A percentile compares a stretch with the other conserved stretches of the same genome.
phyloP scores from a whole-genome alignment of 1,140 invertebrate species.

The Drosophila neocordata region DNA sequence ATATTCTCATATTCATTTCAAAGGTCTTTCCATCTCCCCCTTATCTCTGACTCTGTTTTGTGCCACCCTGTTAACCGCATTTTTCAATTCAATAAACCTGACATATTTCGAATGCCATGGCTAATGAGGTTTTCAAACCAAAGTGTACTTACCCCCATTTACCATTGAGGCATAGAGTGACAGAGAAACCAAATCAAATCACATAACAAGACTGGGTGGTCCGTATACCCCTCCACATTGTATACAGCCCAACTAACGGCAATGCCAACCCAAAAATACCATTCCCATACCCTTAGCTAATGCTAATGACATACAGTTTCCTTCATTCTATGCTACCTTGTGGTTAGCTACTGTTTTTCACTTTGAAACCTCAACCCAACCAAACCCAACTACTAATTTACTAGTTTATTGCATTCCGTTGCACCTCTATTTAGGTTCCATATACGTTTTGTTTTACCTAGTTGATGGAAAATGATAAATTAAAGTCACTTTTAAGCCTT shows the following conservation, averaged over 20 bases:
- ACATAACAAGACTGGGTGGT: constrained; percentile 65
- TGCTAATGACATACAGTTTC: constrained; percentile 73
- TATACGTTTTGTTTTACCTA: background rate
- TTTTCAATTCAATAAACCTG: constrained; percentile 36
- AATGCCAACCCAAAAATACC: constrained; percentile 5
- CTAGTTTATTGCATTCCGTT: constrained; percentile 5
- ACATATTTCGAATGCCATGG: constrained; percentile 63
- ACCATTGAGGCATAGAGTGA: constrained; percentile 11
- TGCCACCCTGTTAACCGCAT: constrained; percentile 28
- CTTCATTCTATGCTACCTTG: constrained; percentile 47
- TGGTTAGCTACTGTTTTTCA: constrained; percentile 40
- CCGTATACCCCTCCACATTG: constrained; percentile 21
- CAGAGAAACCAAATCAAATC: constrained; percentile 69
- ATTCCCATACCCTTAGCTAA: constrained; percentile 31
- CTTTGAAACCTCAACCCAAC: constrained; percentile 7
- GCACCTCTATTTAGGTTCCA: background rate
- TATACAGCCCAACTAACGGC: background rate
- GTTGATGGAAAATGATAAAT: background rate
- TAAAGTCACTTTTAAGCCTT: background rate
- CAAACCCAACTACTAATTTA: background rate
- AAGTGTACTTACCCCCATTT: constrained; percentile 61
- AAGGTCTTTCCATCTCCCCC: background rate
- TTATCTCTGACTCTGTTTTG: background rate
- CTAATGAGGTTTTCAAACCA: constrained; percentile 71
- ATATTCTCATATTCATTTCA: too few relatives aligned